Percentiles rank a stretch among this genome's conserved stretches.
phyloP scores from a whole-genome alignment of 2,888 invertebrate genomes.

The Monochamus alternatus region DNA sequence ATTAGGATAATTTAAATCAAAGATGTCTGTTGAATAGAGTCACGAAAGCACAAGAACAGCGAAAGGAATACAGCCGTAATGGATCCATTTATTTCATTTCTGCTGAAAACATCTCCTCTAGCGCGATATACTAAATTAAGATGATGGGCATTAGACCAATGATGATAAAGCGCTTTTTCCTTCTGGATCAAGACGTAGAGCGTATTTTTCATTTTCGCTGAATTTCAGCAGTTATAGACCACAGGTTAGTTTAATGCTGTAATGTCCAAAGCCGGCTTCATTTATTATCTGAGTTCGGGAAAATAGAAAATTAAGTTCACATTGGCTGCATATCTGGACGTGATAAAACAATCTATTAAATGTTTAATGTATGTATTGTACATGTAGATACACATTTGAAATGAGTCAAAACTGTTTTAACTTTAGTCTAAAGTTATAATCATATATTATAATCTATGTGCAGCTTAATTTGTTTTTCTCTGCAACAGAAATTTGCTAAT shows the following conservation, averaged over 20 bases:
- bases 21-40: not conserved
- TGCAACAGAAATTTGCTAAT: too few species aligned
- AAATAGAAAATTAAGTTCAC: too few species aligned
- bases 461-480: too few species aligned
- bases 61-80: not conserved
- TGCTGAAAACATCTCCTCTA: not conserved
- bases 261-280: too few species aligned
- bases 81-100: slow-evolving; percentile 8
- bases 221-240: not conserved
- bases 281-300: too few species aligned
- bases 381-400: too few species aligned
- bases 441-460: too few species aligned
- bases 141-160: slow-evolving; percentile 10
- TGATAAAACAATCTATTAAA: too few species aligned
- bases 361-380: too few species aligned
- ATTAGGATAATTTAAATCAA: not conserved
- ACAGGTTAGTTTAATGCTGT: not conserved
- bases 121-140: slow-evolving; percentile 1
- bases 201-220: not conserved
- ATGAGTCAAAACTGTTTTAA: too few species aligned
- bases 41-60: not conserved
- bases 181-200: not conserved
- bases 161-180: not conserved
- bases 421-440: too few species aligned
- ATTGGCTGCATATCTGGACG: too few species aligned